A percentile compares a stretch with the other conserved stretches of the same genome.
Evolutionary conservation across 1,140 invertebrate species (phyloP).

Genomic region (Achatina immaculata): DNA sequence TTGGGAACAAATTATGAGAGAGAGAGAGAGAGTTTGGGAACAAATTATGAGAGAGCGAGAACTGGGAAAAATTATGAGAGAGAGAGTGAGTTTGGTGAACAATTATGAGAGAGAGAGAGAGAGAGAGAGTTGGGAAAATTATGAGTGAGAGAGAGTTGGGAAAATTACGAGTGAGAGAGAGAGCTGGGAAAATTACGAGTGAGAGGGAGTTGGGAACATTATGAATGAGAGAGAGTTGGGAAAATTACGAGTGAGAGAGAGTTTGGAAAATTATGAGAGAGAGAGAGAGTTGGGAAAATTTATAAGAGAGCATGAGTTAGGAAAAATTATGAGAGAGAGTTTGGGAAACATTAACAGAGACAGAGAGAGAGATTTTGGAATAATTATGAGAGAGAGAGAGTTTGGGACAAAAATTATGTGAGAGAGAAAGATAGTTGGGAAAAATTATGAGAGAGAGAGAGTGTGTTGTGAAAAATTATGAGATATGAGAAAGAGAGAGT

Average conservation of each 20-base stretch:
- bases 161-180: not conserved
- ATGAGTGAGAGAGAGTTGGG: not conserved
- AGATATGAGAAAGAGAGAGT: too few relatives aligned
- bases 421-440: constrained; percentile 8
- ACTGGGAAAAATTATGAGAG: too few relatives aligned
- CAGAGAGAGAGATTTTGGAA: too few relatives aligned
- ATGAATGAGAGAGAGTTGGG: not conserved
- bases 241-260: not conserved
- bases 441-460: too few relatives aligned
- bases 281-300: not conserved
- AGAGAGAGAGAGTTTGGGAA: not conserved
- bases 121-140: not conserved
- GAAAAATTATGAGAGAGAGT: too few relatives aligned
- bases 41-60: too few relatives aligned
- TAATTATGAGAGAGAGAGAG: constrained; percentile 22
- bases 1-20: too few relatives aligned
- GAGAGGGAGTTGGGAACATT: not conserved
- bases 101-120: constrained; percentile 10
- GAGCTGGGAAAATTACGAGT: too few relatives aligned
- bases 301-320: not conserved
- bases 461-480: too few relatives aligned
- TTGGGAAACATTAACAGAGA: too few relatives aligned
- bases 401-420: not conserved
- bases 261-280: too few relatives aligned
- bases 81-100: too few relatives aligned